These are phyloP conservation scores for Pelodiscus sinensis DNA, from an alignment of 2,113 vertebrate species.

Conservation along the genomic window DNA sequence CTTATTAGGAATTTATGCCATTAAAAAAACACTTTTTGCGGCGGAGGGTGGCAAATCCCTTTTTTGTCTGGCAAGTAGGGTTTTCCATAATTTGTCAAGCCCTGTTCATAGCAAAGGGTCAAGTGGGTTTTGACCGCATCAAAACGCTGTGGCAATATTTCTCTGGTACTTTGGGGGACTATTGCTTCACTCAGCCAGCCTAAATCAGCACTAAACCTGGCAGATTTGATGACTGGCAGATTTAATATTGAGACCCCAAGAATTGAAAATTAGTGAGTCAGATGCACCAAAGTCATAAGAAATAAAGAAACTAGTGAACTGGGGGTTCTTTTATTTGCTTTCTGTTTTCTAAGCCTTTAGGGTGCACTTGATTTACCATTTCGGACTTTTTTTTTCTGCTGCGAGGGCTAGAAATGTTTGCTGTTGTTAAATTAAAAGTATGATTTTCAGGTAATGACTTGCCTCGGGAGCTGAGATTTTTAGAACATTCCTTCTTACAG, in stretches of 20 bases:
- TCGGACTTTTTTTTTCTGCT: background rate
- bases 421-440: background rate
- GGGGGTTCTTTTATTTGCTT: background rate
- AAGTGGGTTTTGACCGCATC: background rate
- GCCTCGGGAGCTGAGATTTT: background rate
- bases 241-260: background rate
- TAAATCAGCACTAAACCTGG: background rate
- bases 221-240: background rate
- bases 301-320: background rate
- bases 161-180: background rate
- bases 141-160: background rate
- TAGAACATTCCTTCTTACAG: background rate
- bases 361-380: background rate
- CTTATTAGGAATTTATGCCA: too few relatives aligned
- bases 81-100: too few relatives aligned
- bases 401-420: background rate
- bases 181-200: background rate
- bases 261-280: background rate
- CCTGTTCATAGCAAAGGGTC: background rate
- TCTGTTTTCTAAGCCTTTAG: background rate
- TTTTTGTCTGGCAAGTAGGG: too few relatives aligned
- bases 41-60: too few relatives aligned
- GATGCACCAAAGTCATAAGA: background rate
- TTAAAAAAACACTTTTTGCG: too few relatives aligned
- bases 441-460: slow-evolving; percentile 25